phyloP scores from a whole-genome alignment of 2,888 invertebrate genomes.

The Sinotaia quadrata region DNA sequence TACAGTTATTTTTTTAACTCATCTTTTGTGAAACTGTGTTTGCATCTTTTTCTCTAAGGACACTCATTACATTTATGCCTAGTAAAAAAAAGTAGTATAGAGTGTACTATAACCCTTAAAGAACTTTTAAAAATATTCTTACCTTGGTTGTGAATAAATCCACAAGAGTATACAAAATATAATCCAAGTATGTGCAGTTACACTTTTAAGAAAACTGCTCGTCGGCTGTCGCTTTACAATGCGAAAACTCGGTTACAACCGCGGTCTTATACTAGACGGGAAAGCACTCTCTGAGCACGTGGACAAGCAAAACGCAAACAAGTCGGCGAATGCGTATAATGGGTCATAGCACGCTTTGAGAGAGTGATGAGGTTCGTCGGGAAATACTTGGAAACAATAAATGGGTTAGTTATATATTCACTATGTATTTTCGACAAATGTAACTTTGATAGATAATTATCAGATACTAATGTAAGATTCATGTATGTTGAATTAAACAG shows the following conservation, averaged over 20 bases:
- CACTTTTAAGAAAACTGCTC: not conserved
- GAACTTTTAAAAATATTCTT: not conserved
- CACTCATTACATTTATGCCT: too few relatives aligned
- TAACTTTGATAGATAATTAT: too few relatives aligned
- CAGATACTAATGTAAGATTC: not conserved
- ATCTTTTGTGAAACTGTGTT: too few relatives aligned
- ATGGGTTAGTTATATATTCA: not conserved
- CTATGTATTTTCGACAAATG: not conserved
- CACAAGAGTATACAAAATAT: slow-evolving; percentile 1
- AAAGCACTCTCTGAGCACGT: slow-evolving; percentile 50
- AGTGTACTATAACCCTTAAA: too few relatives aligned
- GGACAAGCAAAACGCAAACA: slow-evolving; percentile 35
- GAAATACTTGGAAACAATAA: slow-evolving; percentile 10
- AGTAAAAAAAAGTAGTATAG: too few relatives aligned
- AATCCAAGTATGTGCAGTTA: not conserved
- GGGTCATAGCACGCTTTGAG: slow-evolving; percentile 30
- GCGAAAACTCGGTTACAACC: not conserved
- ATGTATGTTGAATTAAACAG: too few relatives aligned
- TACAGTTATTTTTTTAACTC: too few relatives aligned
- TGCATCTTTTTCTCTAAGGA: too few relatives aligned
- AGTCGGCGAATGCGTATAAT: slow-evolving; percentile 7
- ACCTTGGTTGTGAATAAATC: not conserved
- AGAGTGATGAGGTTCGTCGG: slow-evolving; percentile 11
- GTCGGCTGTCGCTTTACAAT: too few relatives aligned
- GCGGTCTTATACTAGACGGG: slow-evolving; percentile 33